Evolutionary conservation across 2,797 vertebrate species (phyloP), one percentile per base, ranked within the genome.

Genomic region (Meriones psammophilus): DNA sequence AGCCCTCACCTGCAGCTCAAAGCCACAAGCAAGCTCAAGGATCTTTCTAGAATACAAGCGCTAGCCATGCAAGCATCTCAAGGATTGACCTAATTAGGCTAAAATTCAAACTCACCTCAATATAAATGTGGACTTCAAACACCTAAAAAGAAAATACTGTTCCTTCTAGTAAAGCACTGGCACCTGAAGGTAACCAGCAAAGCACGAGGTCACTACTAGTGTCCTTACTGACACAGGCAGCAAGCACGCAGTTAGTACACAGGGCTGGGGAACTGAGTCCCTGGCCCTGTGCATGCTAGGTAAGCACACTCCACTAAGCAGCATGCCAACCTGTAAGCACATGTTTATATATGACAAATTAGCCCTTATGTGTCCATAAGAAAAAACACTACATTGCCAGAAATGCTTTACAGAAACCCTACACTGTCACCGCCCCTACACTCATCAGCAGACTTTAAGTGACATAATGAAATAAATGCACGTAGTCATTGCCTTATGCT

Each of bases 41-140:
- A 24, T 69, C 83, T 91, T 81, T 83, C 73, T 73, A 73, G 83
- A 94, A 89, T 36, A 93, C 36, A 96, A 85, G 33, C 33, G 26
- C 50, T 15, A 80, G 8, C 13, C 14, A 39, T 1, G 13, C 46
- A 94, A 81, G 68, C 85, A 39, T 64, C 93, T 46, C 24, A 46
- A 89, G 88, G 89, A 46, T 62, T 66, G 56, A 85, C 17, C 58
- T 58, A 62, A 71, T 79, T 17, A 64, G 80, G 33, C 62, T 81
- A 54, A 60, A 88, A 81, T 39, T 94, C 85, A 36, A 84, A 81
- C 78, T 74, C 4, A 85, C 54, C 42, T 92, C 50, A 90, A 4
- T 78, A 62, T 3, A n/a, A 30, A 88, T 0, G 17, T 6, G 39
- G 24, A 50, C 68, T 90, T 93, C 68, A 93, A 91, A 66, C 33